Percentiles rank a stretch among this genome's conserved stretches.
These are phyloP conservation scores for Aphidius gifuensis DNA, from an alignment of 1,140 invertebrate genomes.

Conservation along the genomic window DNA sequence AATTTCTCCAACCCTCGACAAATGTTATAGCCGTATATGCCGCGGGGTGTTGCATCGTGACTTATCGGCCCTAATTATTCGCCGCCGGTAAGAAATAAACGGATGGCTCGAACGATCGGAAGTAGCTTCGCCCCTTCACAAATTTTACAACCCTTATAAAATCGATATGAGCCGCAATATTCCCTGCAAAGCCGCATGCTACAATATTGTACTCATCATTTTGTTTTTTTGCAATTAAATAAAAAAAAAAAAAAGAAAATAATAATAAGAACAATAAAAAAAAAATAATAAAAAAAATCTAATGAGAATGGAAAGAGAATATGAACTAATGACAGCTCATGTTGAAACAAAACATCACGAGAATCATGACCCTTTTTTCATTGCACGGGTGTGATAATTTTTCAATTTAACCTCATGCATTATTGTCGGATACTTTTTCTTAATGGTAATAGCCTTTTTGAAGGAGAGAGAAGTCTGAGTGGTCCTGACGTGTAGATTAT, in stretches of 20 bases:
- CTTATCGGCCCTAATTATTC: constrained; percentile 55
- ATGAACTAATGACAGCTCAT: no score
- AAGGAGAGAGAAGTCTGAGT: constrained; percentile 39
- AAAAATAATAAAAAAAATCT: no score
- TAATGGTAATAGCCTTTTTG: constrained; percentile 10
- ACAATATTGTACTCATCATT: neutral
- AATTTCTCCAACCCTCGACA: constrained; percentile 16
- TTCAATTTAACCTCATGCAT: constrained; percentile 54
- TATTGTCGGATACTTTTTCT: constrained; percentile 36
- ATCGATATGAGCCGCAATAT: constrained; percentile 37
- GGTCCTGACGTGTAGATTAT: constrained; percentile 20
- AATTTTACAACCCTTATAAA: constrained; percentile 43
- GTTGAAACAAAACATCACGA: constrained; percentile 8
- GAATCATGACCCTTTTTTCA: constrained; percentile 26
- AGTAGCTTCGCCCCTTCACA: constrained; percentile 25
- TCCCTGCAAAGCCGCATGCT: constrained; percentile 15
- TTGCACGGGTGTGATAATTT: constrained; percentile 51
- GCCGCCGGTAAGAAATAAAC: constrained; percentile 42
- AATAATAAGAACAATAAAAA: no score
- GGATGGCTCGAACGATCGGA: constrained; percentile 41
- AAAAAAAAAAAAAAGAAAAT: neutral
- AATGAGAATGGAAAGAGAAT: no score
- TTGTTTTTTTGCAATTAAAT: constrained; percentile 10
- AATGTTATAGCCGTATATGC: constrained; percentile 18
- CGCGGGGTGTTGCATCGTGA: constrained; percentile 48